Evolutionary conservation across 2,797 vertebrate species (phyloP).

Genomic region (Clarias pachynema): DNA sequence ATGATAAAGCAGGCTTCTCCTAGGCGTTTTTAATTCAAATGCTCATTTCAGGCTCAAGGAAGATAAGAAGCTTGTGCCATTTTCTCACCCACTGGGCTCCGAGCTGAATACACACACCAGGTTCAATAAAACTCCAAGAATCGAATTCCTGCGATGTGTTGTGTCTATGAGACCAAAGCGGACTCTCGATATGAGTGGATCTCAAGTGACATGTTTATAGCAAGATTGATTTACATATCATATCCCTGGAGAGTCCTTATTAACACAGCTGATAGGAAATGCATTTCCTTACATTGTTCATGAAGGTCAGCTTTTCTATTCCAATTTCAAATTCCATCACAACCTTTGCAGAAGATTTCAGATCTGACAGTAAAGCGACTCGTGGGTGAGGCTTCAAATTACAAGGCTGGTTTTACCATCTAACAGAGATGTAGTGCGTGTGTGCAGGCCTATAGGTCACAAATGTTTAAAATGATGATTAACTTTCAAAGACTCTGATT

Average conservation of each 20-base stretch:
- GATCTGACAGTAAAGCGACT: conserved; percentile 49
- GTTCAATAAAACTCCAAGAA: conserved; percentile 10
- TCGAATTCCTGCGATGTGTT: not conserved
- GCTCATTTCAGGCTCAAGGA: not conserved
- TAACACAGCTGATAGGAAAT: conserved; percentile 38
- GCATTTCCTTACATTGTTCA: conserved; percentile 34
- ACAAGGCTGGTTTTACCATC: conserved; percentile 46
- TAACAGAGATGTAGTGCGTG: conserved; percentile 13
- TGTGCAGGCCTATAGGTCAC: conserved; percentile 40
- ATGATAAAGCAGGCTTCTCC: not conserved
- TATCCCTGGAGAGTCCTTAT: conserved; percentile 37
- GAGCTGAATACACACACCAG: not conserved
- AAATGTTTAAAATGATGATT: conserved; percentile 67
- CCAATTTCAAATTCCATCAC: conserved; percentile 17
- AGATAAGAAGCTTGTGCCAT: not conserved
- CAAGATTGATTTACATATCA: conserved; percentile 36
- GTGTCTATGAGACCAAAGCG: not conserved
- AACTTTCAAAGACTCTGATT: conserved; percentile 60
- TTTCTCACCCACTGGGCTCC: not conserved
- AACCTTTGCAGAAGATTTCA: conserved; percentile 37
- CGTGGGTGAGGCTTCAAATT: conserved; percentile 42
- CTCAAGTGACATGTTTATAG: conserved; percentile 14
- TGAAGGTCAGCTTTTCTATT: conserved; percentile 38
- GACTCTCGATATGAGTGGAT: conserved; percentile 3
- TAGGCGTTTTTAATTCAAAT: not conserved